Percentiles rank a stretch among this genome's conserved stretches.
These are phyloP conservation scores for Neolamprologus longior DNA, from an alignment of 2,113 vertebrate species.

Conservation along the genomic window DNA sequence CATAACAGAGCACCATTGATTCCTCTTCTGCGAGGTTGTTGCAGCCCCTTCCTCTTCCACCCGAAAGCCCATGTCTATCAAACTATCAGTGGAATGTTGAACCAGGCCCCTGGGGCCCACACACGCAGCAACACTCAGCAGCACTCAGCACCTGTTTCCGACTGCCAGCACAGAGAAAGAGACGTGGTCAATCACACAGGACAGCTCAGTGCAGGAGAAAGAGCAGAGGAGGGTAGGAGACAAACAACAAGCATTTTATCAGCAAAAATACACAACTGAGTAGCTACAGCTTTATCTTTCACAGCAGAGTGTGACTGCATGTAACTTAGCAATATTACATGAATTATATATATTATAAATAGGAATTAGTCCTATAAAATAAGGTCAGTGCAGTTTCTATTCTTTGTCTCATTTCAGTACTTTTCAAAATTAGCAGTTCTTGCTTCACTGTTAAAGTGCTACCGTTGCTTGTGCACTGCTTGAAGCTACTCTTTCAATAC, in stretches of 20 bases:
- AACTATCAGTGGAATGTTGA: slow-evolving; percentile 55
- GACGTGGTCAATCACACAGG: slow-evolving; percentile 47
- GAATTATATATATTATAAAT: neutral
- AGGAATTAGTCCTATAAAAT: neutral
- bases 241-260: slow-evolving; percentile 12
- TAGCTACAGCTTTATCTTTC: neutral
- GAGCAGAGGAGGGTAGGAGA: neutral
- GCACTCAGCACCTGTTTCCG: slow-evolving; percentile 66
- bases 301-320: neutral
- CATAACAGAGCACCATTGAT: neutral
- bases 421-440: neutral
- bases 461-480: neutral
- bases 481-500: neutral
- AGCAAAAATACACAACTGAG: neutral
- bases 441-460: neutral
- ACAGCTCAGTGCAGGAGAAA: slow-evolving; percentile 37
- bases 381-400: neutral
- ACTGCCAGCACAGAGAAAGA: slow-evolving; percentile 46
- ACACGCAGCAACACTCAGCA: slow-evolving; percentile 60
- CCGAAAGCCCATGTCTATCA: slow-evolving; percentile 42
- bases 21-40: neutral
- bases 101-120: slow-evolving; percentile 53
- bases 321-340: neutral
- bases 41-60: neutral
- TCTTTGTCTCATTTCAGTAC: neutral